These are phyloP conservation scores for Trachymyrmex septentrionalis DNA, from an alignment of 1,140 invertebrate species.

Conservation along the genomic window DNA sequence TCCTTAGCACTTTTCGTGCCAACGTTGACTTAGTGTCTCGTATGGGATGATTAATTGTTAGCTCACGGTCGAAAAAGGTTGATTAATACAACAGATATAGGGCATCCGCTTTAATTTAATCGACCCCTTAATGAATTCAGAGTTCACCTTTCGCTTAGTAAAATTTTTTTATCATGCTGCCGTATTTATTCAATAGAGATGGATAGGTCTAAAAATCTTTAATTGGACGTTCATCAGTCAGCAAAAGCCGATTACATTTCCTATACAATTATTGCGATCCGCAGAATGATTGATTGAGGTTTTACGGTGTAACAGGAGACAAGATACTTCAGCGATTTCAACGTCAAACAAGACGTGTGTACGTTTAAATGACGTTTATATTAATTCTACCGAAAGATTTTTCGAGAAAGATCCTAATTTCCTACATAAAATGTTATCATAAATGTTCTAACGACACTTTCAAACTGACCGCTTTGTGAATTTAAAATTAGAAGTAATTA, in stretches of 20 bases:
- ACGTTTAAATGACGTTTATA: neutral
- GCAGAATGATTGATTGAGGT: constrained; percentile 43
- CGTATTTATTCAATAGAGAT: neutral
- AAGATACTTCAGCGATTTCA: constrained; percentile 6
- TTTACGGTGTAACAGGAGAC: neutral
- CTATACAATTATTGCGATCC: constrained; percentile 51
- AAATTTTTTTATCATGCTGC: neutral
- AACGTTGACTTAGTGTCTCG: constrained; percentile 26
- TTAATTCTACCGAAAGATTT: neutral
- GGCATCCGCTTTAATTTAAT: constrained; percentile 30
- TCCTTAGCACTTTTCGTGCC: constrained; percentile 5
- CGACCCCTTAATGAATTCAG: neutral
- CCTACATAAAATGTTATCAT: neutral
- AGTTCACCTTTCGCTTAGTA: neutral
- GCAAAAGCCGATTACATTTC: constrained; percentile 62
- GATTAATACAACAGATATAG: neutral
- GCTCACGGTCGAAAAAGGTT: neutral
- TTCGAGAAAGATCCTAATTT: constrained; percentile 12
- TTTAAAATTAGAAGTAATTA: constrained; percentile 35
- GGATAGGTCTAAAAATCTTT: neutral
- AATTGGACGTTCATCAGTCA: constrained; percentile 14
- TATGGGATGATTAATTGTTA: constrained; percentile 5
- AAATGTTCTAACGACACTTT: neutral
- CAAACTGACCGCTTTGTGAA: neutral
- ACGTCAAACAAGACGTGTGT: neutral